Percentiles rank a stretch among this genome's conserved stretches.
phyloP scores from a whole-genome alignment of 2,113 vertebrate genomes.

The Cromileptes altivelis region DNA sequence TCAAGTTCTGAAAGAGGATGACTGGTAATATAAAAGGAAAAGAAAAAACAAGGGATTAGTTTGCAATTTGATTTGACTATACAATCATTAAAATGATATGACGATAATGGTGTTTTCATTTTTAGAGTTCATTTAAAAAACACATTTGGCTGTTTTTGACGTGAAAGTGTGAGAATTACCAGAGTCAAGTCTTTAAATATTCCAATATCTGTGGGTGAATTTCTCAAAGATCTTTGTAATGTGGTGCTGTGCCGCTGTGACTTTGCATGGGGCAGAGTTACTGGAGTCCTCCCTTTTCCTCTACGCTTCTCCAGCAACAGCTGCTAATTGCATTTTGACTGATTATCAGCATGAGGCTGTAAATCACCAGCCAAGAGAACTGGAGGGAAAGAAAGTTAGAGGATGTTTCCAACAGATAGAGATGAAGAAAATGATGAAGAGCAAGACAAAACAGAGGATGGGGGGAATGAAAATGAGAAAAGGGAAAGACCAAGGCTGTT shows the following conservation, averaged over 20 bases:
- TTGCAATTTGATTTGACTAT: constrained; percentile 33
- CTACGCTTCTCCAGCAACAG: constrained; percentile 51
- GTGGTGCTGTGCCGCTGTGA: constrained; percentile 47
- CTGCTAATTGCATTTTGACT: constrained; percentile 81
- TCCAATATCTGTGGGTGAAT: not conserved
- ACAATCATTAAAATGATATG: not conserved
- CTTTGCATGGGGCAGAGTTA: constrained; percentile 54
- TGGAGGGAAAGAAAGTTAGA: constrained; percentile 47
- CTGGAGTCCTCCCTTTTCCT: constrained; percentile 47
- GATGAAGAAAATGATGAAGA: constrained; percentile 47
- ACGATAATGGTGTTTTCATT: not conserved
- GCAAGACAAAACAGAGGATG: constrained; percentile 19
- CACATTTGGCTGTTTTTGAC: not conserved
- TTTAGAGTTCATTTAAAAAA: constrained; percentile 11
- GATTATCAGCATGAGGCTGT: constrained; percentile 68
- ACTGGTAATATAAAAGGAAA: constrained; percentile 5
- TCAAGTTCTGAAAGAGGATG: constrained; percentile 31
- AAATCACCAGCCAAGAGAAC: constrained; percentile 67
- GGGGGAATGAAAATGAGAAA: constrained; percentile 3
- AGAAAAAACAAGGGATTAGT: constrained; percentile 17
- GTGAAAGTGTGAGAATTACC: not conserved
- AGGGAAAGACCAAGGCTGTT: not conserved
- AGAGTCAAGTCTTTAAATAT: not conserved
- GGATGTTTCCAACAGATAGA: constrained; percentile 50
- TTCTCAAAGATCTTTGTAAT: constrained; percentile 7